phyloP scores from a whole-genome alignment of 2,797 vertebrate species.

The Martes flavigula region DNA sequence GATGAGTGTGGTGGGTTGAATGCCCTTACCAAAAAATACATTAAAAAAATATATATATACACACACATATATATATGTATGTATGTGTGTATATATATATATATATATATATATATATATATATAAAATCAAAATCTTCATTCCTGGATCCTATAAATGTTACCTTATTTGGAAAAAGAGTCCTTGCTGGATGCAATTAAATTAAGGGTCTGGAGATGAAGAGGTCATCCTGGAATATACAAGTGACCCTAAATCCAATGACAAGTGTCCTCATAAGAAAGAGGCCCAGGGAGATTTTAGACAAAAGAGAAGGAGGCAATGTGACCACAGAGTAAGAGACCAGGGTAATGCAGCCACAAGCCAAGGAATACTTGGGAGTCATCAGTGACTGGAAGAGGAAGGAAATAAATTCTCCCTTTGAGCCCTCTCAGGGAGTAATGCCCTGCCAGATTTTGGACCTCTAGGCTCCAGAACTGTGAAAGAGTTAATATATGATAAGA shows the following conservation, averaged over 20 bases:
- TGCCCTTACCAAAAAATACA: background rate
- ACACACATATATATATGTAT: too few species aligned
- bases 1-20: background rate
- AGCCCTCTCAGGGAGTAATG: background rate
- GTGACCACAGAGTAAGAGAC: background rate
- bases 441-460: background rate
- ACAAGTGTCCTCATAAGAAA: background rate
- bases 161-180: background rate
- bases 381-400: background rate
- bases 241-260: background rate
- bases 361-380: background rate
- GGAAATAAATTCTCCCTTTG: background rate
- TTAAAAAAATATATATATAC: too few species aligned
- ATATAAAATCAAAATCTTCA: background rate
- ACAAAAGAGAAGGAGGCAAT: background rate
- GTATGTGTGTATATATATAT: too few species aligned
- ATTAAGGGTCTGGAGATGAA: conserved; percentile 31
- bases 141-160: background rate
- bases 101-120: too few species aligned
- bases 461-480: background rate
- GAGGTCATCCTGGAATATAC: background rate
- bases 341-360: background rate
- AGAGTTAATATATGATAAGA: background rate
- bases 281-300: background rate
- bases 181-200: background rate